Percentiles rank a stretch among this genome's conserved stretches.
Conservation (phyloP, 2,113 vertebrate species). For the Labeo catla region DNA sequence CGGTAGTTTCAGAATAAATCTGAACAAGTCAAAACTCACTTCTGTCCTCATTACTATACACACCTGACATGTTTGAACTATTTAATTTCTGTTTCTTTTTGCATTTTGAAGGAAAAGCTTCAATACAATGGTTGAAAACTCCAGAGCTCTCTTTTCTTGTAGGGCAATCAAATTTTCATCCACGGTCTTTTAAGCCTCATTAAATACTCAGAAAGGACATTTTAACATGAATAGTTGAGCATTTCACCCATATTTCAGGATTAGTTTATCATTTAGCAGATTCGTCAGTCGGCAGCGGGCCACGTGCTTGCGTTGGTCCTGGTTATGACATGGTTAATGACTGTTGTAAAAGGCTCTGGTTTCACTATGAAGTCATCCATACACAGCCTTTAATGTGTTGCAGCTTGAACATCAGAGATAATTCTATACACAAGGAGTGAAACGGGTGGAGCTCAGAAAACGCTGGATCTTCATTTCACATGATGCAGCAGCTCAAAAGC, state of each 20-base stretch:
- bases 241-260: neutral
- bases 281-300: slow-evolving; percentile 48
- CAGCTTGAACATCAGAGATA: slow-evolving; percentile 75
- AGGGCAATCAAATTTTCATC: neutral
- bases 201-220: neutral
- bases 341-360: slow-evolving; percentile 70
- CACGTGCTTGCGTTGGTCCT: slow-evolving; percentile 49
- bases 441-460: slow-evolving; percentile 62
- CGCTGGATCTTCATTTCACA: slow-evolving; percentile 63
- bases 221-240: neutral
- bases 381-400: slow-evolving; percentile 73
- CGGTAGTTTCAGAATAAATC: neutral
- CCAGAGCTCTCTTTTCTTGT: neutral
- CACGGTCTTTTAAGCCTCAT: neutral
- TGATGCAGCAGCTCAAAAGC: slow-evolving; percentile 49
- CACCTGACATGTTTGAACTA: neutral
- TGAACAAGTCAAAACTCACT: neutral
- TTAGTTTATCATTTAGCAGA: slow-evolving; percentile 12
- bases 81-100: neutral
- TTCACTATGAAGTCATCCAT: slow-evolving; percentile 76
- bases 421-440: slow-evolving; percentile 54
- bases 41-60: neutral
- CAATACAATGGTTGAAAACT: neutral
- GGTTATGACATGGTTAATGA: slow-evolving; percentile 65
- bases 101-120: neutral